phyloP scores from a whole-genome alignment of 53 echinoderm and acorn worm genomes.

The Henricia sp. region DNA sequence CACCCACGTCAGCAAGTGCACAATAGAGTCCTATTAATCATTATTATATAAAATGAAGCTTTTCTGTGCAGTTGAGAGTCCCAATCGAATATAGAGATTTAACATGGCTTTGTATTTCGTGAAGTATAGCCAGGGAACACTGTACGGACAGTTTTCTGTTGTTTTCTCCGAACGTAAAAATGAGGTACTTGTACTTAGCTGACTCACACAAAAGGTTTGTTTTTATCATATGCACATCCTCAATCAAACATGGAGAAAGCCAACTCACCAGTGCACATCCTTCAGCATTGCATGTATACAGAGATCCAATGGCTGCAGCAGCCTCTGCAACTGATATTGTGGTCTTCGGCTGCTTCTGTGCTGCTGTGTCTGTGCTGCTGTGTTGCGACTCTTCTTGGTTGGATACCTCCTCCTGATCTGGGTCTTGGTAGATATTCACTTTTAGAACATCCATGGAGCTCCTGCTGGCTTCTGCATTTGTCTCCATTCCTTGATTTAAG shows the following conservation, averaged over 20 bases:
- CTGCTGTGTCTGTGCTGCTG: not conserved
- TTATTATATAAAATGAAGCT: too few species aligned
- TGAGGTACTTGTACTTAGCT: too few species aligned
- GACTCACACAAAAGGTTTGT: too few species aligned
- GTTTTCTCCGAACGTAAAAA: not conserved
- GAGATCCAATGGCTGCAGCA: slow-evolving; percentile 90
- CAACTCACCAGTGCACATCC: slow-evolving; percentile 76
- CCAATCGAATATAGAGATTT: too few species aligned
- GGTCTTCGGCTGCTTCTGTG: slow-evolving; percentile 48
- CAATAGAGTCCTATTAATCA: too few species aligned
- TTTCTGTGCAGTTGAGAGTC: too few species aligned
- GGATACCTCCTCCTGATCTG: slow-evolving; percentile 34
- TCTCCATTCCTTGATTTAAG: slow-evolving; percentile 3
- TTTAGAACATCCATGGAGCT: slow-evolving; percentile 45
- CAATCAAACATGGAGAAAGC: too few species aligned
- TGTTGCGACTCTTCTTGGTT: not conserved
- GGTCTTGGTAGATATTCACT: slow-evolving; percentile 52
- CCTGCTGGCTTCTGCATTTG: slow-evolving; percentile 4
- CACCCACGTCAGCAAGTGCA: too few species aligned
- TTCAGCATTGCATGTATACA: slow-evolving; percentile 83
- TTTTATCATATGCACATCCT: too few species aligned
- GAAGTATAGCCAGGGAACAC: too few species aligned
- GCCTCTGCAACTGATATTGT: slow-evolving; percentile 79
- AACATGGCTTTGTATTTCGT: too few species aligned
- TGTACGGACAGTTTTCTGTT: too few species aligned